Evolutionary conservation across 2,113 vertebrate genomes (phyloP).

Genomic region (Seriola dumerili): DNA sequence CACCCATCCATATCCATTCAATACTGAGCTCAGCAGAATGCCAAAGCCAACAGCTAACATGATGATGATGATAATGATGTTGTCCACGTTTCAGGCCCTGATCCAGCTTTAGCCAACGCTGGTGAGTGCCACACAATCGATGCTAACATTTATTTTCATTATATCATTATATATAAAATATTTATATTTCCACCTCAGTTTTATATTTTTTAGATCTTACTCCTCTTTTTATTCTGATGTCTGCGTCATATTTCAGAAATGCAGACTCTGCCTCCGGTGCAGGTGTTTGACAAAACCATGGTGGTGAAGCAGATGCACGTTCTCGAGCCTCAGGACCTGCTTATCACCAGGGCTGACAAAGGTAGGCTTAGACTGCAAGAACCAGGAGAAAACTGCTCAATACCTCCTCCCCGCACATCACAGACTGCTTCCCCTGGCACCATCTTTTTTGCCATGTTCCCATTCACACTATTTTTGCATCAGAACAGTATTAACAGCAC

Average conservation of each 20-base stretch:
- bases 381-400: neutral
- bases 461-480: neutral
- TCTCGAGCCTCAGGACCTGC: constrained; percentile 94
- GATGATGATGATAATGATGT: constrained; percentile 37
- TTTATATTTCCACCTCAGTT: neutral
- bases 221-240: constrained; percentile 11
- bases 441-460: constrained; percentile 4
- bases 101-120: constrained; percentile 63
- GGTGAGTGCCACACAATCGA: constrained; percentile 66
- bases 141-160: neutral
- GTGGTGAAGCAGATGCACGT: constrained; percentile 96
- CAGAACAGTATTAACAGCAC: constrained; percentile 22
- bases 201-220: neutral
- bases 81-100: constrained; percentile 71
- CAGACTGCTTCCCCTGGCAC: neutral
- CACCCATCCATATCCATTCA: constrained; percentile 49
- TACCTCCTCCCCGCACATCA: constrained; percentile 15
- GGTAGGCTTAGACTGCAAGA: constrained; percentile 80
- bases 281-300: constrained; percentile 95
- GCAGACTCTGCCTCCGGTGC: constrained; percentile 84
- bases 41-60: constrained; percentile 24
- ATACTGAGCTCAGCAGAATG: constrained; percentile 47
- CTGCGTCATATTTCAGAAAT: constrained; percentile 84
- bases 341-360: constrained; percentile 94
- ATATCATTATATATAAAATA: no score